Evolutionary conservation across 2,113 vertebrate species (phyloP), one percentile per base, ranked within the genome.

Genomic region (Phrynosoma platyrhinos): DNA sequence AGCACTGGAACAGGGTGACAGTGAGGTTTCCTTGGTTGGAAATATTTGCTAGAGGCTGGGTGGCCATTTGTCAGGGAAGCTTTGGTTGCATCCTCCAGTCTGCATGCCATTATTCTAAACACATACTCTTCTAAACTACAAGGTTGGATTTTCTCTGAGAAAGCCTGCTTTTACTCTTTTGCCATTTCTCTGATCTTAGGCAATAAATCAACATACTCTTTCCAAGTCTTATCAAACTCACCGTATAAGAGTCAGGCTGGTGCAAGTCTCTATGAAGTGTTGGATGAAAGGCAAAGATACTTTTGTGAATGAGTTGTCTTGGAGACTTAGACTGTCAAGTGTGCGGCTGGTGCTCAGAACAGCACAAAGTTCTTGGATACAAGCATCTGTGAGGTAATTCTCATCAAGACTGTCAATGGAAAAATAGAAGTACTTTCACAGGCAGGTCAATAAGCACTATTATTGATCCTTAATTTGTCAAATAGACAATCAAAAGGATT

Each of bases 351-450:
- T 78, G 62, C 74, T 78, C 23, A 88, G 72, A 78, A 64, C 62
- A 40, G 40, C 9, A 30, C 72, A 88, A 40, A 88, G 87, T 68
- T 83, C 87, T 83, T 83, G 81, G 74, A 62, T 42, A 69, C 81
- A 83, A 36, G 72, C 58, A 40, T 88, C 58, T 13, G 87, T 83
- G 87, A 88, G 81, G 81, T 55, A 69, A 77, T 88, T 88, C 30
- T 55, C n/a, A 83, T 9, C 9, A 69, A 88, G 87, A 14, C 87
- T 88, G 72, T 23, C 80, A 88, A 82, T 76, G 62, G 27, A 77
- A 77, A 88, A 68, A 23, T 21, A 23, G 47, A 69, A 16, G 62
- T 18, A 10, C 8, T 4, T 12, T 20, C 10, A 76, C 13, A 53
- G 23, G 13, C 23, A 55, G 58, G 47, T 78, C 76, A 68, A 18